Conservation (phyloP, 1,140 invertebrate species). For the Pectinophora gossypiella region DNA sequence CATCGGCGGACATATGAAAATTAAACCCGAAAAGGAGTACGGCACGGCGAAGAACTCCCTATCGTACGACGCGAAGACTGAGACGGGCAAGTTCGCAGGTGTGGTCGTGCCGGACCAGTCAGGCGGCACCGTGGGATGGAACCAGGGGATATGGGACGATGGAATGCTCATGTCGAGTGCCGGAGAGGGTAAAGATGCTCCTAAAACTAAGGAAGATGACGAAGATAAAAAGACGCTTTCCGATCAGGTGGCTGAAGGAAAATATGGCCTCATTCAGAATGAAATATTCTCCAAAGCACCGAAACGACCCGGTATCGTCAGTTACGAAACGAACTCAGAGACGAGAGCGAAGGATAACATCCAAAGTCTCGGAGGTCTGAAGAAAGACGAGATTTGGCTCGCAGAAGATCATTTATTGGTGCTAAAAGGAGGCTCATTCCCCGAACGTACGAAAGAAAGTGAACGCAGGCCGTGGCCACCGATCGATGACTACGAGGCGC, state of each 20-base stretch:
- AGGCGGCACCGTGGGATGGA: constrained; percentile 71
- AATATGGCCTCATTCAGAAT: constrained; percentile 91
- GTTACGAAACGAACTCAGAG: constrained; percentile 86
- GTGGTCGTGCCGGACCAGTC: constrained; percentile 62
- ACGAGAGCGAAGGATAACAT: constrained; percentile 84
- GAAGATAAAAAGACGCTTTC: constrained; percentile 88
- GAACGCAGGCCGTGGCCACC: constrained; percentile 80
- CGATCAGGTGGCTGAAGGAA: constrained; percentile 91
- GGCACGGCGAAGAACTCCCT: constrained; percentile 64
- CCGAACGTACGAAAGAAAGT: constrained; percentile 69
- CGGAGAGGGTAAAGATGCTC: constrained; percentile 78
- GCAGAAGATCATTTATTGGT: constrained; percentile 92
- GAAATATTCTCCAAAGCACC: constrained; percentile 83
- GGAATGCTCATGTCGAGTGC: constrained; percentile 80
- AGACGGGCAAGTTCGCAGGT: constrained; percentile 65
- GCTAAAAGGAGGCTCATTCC: constrained; percentile 84
- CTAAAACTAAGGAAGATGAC: constrained; percentile 76
- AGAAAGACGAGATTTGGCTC: constrained; percentile 91
- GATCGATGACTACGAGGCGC: constrained; percentile 89
- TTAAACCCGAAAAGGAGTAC: constrained; percentile 56
- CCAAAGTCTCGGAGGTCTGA: constrained; percentile 86
- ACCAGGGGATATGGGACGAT: constrained; percentile 79
- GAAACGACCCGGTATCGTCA: constrained; percentile 86
- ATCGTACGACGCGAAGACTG: constrained; percentile 43
- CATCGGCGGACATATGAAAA: constrained; percentile 78